Evolutionary conservation across 2,797 vertebrate genomes (phyloP).

Genomic region (Neoniphon sammara): DNA sequence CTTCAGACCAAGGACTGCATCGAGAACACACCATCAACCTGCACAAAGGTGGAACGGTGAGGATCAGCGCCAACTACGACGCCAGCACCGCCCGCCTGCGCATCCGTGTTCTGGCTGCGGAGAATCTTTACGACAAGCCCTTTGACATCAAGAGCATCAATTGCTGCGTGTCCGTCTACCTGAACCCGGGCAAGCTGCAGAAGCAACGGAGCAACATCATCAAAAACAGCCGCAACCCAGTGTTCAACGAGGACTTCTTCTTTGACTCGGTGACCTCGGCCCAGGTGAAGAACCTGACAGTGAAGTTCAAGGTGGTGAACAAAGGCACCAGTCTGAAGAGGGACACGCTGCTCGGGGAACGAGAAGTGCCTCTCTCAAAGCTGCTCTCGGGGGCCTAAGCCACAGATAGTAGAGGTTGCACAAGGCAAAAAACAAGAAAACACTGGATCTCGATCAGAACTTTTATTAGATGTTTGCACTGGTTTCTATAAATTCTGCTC

Average conservation of each 20-base stretch:
- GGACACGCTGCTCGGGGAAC: conserved; percentile 92
- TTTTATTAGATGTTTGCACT: conserved; percentile 51
- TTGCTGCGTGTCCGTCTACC: conserved; percentile 94
- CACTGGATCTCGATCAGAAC: conserved; percentile 14
- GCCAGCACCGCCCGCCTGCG: conserved; percentile 88
- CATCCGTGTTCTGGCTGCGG: conserved; percentile 88
- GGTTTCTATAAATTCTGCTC: conserved; percentile 28
- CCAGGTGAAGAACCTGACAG: conserved; percentile 89
- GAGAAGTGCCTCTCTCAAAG: conserved; percentile 88
- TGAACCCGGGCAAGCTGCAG: conserved; percentile 96
- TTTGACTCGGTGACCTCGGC: conserved; percentile 89
- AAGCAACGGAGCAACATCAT: conserved; percentile 98
- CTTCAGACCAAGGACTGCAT: conserved; percentile 69
- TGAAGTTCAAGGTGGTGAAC: conserved; percentile 98
- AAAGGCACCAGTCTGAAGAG: conserved; percentile 96
- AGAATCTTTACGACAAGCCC: conserved; percentile 90
- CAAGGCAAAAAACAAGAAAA: conserved; percentile 7
- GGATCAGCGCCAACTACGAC: conserved; percentile 90
- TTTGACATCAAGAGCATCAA: conserved; percentile 92
- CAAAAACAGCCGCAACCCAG: conserved; percentile 94
- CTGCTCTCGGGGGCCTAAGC: conserved; percentile 85
- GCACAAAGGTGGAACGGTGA: conserved; percentile 88
- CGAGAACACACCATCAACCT: conserved; percentile 85
- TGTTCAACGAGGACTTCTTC: conserved; percentile 99
- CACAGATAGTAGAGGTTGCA: conserved; percentile 8